Evolutionary conservation across 2,888 invertebrate genomes (phyloP), one percentile per base, ranked within the genome.

Genomic region (Zaprionus bogoriensis): DNA sequence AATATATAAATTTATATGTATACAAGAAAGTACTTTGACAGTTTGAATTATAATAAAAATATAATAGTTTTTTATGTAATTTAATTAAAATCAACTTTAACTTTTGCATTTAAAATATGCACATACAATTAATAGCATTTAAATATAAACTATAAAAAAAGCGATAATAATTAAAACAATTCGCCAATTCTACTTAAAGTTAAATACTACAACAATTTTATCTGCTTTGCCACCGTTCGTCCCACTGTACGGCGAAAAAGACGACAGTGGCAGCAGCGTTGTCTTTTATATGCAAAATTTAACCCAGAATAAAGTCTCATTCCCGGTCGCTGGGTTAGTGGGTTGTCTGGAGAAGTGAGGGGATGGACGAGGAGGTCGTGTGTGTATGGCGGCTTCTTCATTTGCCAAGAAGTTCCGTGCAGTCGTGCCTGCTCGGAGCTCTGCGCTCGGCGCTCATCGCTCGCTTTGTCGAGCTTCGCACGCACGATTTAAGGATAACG

Each of bases 401-500:
- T 77, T 66, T 67, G 60, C 32, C 32, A 36, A 36, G 32, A 36
- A 36, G 32, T 17, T 10, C 14, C 48, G 38, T 67, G 30, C 66
- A 39, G 12, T 27, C 55, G 45, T 60, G 63, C 64, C 59, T 44
- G 55, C 53, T 62, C 62, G 62, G 32, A 39, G n/a, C 44, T 62
- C 68, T n/a, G n/a, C 46, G 55, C 53, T 62, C 62, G 62, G 32
- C 44, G n/a, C 44, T 62, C 68, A 59, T 44, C 55, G 17, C 45
- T 62, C 67, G 72, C 76, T 77, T 79, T 84, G 84, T 79, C 47
- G 59, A 58, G 79, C 79, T 81, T 84, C 75, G 84, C 81, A 79
- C 79, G 79, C 79, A 79, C 79, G 79, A 79, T 81, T 81, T 81
- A 81, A 81, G 86, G 80, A 83, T 83, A 86, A 83, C 86, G 84